These are phyloP conservation scores for Zeus faber DNA, from an alignment of 2,113 vertebrate genomes.

Conservation along the genomic window DNA sequence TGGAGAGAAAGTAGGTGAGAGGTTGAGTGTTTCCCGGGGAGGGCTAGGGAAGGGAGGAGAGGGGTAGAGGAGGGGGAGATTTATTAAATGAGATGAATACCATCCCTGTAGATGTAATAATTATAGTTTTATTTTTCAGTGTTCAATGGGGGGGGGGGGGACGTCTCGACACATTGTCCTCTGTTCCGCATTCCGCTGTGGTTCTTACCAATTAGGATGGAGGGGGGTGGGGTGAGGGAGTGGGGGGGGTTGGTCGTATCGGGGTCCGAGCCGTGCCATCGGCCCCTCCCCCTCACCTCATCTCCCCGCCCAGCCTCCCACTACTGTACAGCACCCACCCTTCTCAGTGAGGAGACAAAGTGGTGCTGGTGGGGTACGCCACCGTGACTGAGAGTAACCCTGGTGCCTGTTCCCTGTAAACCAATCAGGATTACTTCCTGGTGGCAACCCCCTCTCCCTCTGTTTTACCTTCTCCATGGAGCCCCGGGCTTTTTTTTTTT, in stretches of 20 bases:
- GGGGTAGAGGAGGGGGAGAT: constrained; percentile 31
- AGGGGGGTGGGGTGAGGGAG: constrained; percentile 23
- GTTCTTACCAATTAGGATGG: constrained; percentile 29
- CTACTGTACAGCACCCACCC: constrained; percentile 31
- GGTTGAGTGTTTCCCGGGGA: constrained; percentile 51
- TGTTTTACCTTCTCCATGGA: not conserved
- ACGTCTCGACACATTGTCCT: not conserved
- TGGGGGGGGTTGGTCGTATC: constrained; percentile 19
- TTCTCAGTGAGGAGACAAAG: constrained; percentile 18
- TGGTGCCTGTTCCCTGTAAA: constrained; percentile 41
- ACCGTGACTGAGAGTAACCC: constrained; percentile 63
- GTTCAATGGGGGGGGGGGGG: not conserved
- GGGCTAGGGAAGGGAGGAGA: too few relatives aligned
- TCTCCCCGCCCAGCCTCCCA: constrained; percentile 32
- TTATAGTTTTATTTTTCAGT: constrained; percentile 2
- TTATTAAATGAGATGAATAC: constrained; percentile 37
- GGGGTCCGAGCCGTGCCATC: constrained; percentile 11
- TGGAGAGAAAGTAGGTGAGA: constrained; percentile 71
- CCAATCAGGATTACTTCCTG: constrained; percentile 57
- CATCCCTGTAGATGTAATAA: constrained; percentile 9
- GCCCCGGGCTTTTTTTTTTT: constrained; percentile 36
- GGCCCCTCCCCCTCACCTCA: constrained; percentile 55
- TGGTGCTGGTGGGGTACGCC: too few relatives aligned
- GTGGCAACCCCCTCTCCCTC: constrained; percentile 20
- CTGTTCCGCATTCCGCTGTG: constrained; percentile 14